Evolutionary conservation across 2,888 invertebrate genomes (phyloP).

Genomic region (Siphlonurus alternatus): DNA sequence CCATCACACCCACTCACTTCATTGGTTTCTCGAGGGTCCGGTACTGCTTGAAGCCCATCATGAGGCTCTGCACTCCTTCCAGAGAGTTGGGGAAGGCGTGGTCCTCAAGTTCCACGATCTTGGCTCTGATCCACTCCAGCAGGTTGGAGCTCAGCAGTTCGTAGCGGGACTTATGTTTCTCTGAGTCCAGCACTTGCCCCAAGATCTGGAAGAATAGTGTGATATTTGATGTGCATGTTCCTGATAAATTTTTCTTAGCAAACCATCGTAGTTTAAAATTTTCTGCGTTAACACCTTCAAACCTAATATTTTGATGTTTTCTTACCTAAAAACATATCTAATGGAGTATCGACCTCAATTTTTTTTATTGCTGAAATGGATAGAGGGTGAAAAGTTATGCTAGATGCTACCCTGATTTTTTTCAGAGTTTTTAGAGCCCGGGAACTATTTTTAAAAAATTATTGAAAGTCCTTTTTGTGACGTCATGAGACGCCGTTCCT

Average conservation of each 20-base stretch:
- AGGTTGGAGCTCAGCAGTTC: slow-evolving; percentile 67
- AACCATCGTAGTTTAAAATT: background rate
- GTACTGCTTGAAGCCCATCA: slow-evolving; percentile 85
- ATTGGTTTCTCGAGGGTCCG: slow-evolving; percentile 95
- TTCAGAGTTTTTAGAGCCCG: no score
- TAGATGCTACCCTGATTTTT: background rate
- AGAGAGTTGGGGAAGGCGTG: slow-evolving; percentile 84
- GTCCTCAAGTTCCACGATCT: slow-evolving; percentile 65
- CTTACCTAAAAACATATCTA: no score
- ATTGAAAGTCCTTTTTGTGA: no score
- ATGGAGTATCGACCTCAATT: no score
- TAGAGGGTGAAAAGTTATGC: no score
- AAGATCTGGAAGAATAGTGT: slow-evolving; percentile 54
- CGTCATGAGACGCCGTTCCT: no score
- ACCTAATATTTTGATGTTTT: no score
- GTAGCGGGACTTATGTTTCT: slow-evolving; percentile 80
- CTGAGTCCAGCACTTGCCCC: slow-evolving; percentile 88
- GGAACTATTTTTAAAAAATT: no score
- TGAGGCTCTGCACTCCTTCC: slow-evolving; percentile 82
- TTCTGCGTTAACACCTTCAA: background rate
- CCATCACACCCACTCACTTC: slow-evolving; percentile 43
- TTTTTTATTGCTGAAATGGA: no score
- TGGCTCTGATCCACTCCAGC: slow-evolving; percentile 84
- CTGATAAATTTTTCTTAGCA: no score
- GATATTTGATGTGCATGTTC: background rate